phyloP scores from a whole-genome alignment of 1,140 invertebrate genomes.

The Helicoverpa zea region DNA sequence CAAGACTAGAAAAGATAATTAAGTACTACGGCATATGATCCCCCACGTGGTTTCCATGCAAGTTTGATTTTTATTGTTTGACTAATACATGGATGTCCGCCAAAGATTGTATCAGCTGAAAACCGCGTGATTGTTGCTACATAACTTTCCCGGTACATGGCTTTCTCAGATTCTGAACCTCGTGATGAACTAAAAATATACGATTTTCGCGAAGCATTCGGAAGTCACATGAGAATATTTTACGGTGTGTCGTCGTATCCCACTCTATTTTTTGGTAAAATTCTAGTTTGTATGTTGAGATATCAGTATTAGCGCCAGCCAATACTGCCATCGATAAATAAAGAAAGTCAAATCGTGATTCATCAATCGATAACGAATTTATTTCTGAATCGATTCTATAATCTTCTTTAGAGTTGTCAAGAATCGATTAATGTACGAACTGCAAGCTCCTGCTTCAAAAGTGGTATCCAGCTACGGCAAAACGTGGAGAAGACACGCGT shows the following conservation, averaged over 20 bases:
- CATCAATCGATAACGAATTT: not conserved
- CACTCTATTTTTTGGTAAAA: not conserved
- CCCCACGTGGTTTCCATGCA: constrained; percentile 36
- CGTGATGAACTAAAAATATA: constrained; percentile 48
- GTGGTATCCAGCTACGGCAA: not conserved
- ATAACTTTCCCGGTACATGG: constrained; percentile 3
- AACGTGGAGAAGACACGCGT: constrained; percentile 9
- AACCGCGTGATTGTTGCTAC: constrained; percentile 64
- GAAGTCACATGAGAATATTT: constrained; percentile 39
- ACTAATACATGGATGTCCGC: constrained; percentile 66
- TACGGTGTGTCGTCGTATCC: not conserved
- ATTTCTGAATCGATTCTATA: not conserved
- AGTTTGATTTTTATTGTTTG: constrained; percentile 60
- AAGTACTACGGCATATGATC: constrained; percentile 2
- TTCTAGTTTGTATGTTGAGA: not conserved
- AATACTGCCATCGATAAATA: not conserved
- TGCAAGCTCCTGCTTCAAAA: not conserved
- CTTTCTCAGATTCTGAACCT: constrained; percentile 31
- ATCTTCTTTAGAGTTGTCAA: not conserved
- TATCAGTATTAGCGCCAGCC: too few relatives aligned
- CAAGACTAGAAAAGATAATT: not conserved
- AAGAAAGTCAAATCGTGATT: not conserved
- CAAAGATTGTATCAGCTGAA: constrained; percentile 71
- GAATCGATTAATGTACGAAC: not conserved
- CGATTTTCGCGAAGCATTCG: not conserved